A percentile compares a stretch with the other conserved stretches of the same genome.
Conservation (phyloP, 2,797 vertebrate genomes). For the Mormyrops attenuatus region DNA sequence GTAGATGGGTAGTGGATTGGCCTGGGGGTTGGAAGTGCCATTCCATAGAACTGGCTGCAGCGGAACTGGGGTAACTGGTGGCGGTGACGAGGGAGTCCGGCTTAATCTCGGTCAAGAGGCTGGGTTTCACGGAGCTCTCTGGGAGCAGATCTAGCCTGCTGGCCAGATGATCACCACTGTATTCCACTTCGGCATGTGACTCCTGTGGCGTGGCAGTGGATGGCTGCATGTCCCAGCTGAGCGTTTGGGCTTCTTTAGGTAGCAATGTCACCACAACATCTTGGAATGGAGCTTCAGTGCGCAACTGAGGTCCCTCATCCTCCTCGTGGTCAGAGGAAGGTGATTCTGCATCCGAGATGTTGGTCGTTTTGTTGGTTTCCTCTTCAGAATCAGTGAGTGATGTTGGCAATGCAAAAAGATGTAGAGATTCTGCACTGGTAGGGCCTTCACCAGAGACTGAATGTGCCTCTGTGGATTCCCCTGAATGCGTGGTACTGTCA, state of each 20-base stretch:
- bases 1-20: not conserved
- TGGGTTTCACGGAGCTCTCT: constrained; percentile 15
- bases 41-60: constrained; percentile 13
- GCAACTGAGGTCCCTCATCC: constrained; percentile 7
- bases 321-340: constrained; percentile 12
- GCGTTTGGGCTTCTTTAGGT: constrained; percentile 40
- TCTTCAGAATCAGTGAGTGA: not conserved
- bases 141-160: constrained; percentile 18
- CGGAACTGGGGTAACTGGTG: not conserved
- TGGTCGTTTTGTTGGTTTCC: not conserved
- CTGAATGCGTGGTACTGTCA: not conserved
- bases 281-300: constrained; percentile 27
- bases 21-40: constrained; percentile 25
- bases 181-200: constrained; percentile 50
- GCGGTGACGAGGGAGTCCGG: constrained; percentile 9
- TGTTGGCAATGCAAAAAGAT: not conserved
- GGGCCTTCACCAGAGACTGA: constrained; percentile 32
- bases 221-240: constrained; percentile 33
- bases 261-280: constrained; percentile 46
- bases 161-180: constrained; percentile 44
- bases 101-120: constrained; percentile 20
- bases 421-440: constrained; percentile 23
- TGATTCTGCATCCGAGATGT: not conserved
- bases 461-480: not conserved
- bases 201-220: constrained; percentile 46